phyloP scores from a whole-genome alignment of 2,797 vertebrate species.

The Pteronotus mesoamericanus region DNA sequence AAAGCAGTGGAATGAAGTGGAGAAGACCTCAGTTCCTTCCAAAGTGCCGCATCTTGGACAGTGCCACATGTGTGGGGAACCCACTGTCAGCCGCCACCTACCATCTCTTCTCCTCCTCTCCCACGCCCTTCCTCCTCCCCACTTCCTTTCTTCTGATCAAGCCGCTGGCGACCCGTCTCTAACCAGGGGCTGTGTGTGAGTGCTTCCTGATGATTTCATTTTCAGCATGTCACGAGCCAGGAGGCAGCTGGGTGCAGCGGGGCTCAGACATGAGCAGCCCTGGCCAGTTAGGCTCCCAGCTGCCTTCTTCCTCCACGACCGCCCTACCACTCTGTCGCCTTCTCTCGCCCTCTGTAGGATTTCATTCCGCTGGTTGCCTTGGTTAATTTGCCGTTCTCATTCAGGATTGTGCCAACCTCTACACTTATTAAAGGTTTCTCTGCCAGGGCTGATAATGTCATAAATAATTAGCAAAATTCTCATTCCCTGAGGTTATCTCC shows the following conservation, averaged over 20 bases:
- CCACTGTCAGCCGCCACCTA: neutral
- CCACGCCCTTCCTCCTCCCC: rapidly evolving
- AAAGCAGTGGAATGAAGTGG: neutral
- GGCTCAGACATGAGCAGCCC: neutral
- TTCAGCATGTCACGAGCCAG: conserved; percentile 47
- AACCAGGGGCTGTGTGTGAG: conserved; percentile 51
- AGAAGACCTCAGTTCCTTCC: neutral
- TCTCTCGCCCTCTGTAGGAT: conserved; percentile 45
- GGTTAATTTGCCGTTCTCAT: conserved; percentile 57
- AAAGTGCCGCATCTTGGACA: neutral
- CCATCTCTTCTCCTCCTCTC: neutral
- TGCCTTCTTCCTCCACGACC: neutral
- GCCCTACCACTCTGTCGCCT: neutral
- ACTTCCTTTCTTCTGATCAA: conserved; percentile 66
- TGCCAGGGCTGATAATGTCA: conserved; percentile 67
- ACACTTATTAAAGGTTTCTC: conserved; percentile 79
- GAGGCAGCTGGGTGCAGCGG: conserved; percentile 48
- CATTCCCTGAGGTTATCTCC: neutral
- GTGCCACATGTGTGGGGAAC: neutral
- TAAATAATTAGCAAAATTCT: conserved; percentile 78
- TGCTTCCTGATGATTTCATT: conserved; percentile 64
- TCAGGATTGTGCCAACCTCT: neutral
- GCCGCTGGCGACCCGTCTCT: neutral
- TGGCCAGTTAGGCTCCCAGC: conserved; percentile 69
- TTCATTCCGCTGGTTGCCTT: conserved; percentile 9